Evolutionary conservation across 2,888 invertebrate genomes (phyloP).

Genomic region (Anticlea derivata): DNA sequence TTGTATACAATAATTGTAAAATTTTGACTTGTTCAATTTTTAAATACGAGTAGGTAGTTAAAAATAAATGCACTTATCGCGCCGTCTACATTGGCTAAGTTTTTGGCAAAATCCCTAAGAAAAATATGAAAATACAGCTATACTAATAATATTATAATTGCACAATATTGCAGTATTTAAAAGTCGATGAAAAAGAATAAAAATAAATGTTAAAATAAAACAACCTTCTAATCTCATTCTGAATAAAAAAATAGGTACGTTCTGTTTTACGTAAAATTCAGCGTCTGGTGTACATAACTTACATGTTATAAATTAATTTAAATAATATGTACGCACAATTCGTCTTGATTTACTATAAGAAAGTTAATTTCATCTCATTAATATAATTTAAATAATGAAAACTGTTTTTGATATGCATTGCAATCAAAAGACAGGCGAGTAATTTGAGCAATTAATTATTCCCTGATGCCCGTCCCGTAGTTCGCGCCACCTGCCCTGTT

Average conservation of each 20-base stretch:
- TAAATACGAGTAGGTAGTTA: conserved; percentile 60
- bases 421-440: conserved; percentile 40
- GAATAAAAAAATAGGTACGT: conserved; percentile 23
- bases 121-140: conserved; percentile 54
- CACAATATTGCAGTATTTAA: conserved; percentile 46
- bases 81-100: conserved; percentile 66
- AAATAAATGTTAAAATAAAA: conserved; percentile 50
- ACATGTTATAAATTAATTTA: conserved; percentile 18
- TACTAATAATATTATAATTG: conserved; percentile 52
- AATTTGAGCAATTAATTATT: conserved; percentile 75
- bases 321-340: conserved; percentile 17
- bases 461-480: conserved; percentile 90
- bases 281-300: not conserved
- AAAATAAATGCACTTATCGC: conserved; percentile 75
- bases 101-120: conserved; percentile 65
- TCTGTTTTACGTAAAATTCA: conserved; percentile 21
- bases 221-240: conserved; percentile 46
- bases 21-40: conserved; percentile 46
- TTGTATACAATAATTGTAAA: conserved; percentile 58
- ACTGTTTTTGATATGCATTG: conserved; percentile 35
- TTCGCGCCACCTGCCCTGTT: conserved; percentile 91
- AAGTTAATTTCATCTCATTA: conserved; percentile 20
- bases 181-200: conserved; percentile 36
- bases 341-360: conserved; percentile 22
- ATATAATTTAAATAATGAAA: conserved; percentile 19